Percentiles rank a stretch among this genome's conserved stretches.
Evolutionary conservation across 2,797 vertebrate genomes (phyloP).

Genomic region (Pantherophis vulpinus): DNA sequence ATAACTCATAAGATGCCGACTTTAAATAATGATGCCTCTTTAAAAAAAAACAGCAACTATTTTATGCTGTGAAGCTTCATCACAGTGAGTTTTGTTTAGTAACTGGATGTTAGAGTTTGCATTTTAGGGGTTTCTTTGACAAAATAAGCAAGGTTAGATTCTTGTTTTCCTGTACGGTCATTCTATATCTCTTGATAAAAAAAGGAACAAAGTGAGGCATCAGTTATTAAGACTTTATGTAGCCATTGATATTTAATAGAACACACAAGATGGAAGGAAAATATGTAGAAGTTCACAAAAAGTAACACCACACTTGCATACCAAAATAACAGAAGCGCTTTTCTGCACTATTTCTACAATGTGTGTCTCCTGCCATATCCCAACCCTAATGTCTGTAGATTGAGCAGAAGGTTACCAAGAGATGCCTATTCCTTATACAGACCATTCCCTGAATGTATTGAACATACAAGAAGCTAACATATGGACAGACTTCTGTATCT

Average conservation of each 20-base stretch:
- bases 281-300: background rate
- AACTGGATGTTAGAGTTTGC: background rate
- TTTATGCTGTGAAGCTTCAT: background rate
- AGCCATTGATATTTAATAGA: background rate
- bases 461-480: background rate
- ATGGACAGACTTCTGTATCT: background rate
- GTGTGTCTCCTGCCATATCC: background rate
- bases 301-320: too few species aligned
- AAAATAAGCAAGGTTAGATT: too few species aligned
- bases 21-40: background rate
- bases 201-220: background rate
- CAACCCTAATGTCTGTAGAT: background rate
- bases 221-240: background rate
- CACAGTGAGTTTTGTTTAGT: background rate
- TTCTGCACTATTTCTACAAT: background rate
- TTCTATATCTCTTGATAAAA: background rate
- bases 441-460: background rate
- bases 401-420: background rate
- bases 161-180: background rate
- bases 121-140: too few species aligned
- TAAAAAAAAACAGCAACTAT: background rate
- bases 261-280: background rate
- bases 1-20: background rate
- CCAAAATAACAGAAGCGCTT: background rate
- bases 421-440: background rate